Conservation (phyloP, 1,140 invertebrate genomes). For the Camponotus floridanus region DNA sequence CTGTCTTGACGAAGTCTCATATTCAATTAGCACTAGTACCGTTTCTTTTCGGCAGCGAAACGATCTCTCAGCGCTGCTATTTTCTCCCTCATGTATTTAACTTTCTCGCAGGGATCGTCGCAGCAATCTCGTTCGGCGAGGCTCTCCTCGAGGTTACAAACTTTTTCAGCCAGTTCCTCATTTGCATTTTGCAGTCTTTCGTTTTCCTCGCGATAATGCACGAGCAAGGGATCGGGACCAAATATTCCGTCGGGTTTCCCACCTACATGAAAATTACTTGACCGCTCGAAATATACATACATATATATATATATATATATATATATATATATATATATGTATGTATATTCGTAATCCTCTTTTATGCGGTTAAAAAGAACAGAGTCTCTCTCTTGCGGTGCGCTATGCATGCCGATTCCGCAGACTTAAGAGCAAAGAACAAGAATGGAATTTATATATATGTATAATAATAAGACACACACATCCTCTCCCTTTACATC, state of each 20-base stretch:
- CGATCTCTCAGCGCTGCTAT: conserved; percentile 74
- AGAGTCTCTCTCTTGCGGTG: background rate
- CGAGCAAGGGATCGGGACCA: conserved; percentile 78
- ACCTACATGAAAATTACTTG: conserved; percentile 72
- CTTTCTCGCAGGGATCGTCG: conserved; percentile 73
- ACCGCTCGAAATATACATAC: conserved; percentile 43
- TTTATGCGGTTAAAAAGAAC: conserved; percentile 19
- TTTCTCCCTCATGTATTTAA: conserved; percentile 74
- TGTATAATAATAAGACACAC: no score
- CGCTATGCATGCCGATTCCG: background rate
- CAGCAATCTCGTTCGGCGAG: conserved; percentile 76
- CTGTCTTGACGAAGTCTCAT: background rate
- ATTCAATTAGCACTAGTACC: conserved; percentile 69
- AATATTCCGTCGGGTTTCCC: conserved; percentile 73
- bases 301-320: background rate
- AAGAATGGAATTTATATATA: background rate
- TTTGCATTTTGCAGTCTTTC: conserved; percentile 77
- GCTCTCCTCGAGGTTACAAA: conserved; percentile 78
- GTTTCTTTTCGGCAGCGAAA: conserved; percentile 76
- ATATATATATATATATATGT: no score
- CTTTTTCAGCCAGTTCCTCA: conserved; percentile 78
- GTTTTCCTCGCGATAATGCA: conserved; percentile 79
- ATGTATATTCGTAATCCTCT: conserved; percentile 12
- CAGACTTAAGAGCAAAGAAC: background rate
- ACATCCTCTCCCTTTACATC: no score